These are phyloP conservation scores for Eidolon helvum DNA, from an alignment of 2,113 vertebrate genomes.

Conservation along the genomic window DNA sequence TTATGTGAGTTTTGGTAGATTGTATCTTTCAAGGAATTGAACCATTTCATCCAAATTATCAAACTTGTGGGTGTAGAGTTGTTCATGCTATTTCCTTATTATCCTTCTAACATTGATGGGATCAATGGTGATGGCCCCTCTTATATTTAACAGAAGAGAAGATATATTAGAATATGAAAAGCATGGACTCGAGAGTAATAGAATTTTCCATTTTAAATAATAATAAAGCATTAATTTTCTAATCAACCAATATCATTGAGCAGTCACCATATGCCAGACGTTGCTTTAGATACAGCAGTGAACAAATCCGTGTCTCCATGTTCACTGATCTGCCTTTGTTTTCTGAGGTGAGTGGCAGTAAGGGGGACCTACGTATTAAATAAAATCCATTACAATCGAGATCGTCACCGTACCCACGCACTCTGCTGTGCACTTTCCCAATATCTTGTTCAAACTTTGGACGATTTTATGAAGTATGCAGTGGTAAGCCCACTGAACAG, in stretches of 20 bases:
- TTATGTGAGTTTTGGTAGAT: not conserved
- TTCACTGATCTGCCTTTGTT: not conserved
- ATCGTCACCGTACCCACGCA: not conserved
- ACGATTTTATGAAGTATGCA: not conserved
- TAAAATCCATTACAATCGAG: not conserved
- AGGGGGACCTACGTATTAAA: not conserved
- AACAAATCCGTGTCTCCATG: fast-evolving
- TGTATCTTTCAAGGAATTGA: not conserved
- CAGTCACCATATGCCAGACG: not conserved
- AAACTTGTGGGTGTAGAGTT: not conserved
- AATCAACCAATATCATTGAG: not conserved
- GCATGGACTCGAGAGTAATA: not conserved
- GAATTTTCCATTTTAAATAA: not conserved
- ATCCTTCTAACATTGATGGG: not conserved
- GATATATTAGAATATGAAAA: not conserved
- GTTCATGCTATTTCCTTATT: not conserved
- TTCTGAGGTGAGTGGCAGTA: not conserved
- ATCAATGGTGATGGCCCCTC: not conserved
- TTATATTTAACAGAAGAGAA: not conserved
- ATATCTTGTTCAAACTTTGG: not conserved
- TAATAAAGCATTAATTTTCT: not conserved
- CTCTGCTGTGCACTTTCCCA: not conserved
- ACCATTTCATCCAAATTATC: not conserved
- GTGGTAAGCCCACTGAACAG: not conserved
- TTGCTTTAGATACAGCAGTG: not conserved